These are phyloP conservation scores for Calidris pugnax DNA, from an alignment of 2,113 vertebrate species.

Conservation along the genomic window DNA sequence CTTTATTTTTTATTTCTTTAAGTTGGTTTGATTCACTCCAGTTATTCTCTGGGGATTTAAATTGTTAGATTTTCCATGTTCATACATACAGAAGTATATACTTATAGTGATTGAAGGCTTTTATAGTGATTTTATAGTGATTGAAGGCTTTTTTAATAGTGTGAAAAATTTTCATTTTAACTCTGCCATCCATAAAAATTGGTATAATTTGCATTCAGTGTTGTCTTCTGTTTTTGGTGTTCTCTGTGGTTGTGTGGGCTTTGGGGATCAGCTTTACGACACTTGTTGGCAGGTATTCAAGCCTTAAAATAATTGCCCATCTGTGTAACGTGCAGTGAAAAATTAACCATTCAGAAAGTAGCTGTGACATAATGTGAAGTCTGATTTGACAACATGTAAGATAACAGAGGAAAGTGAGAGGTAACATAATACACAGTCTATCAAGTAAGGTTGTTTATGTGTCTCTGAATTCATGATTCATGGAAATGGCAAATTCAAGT, in stretches of 20 bases:
- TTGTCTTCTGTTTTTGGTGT: conserved; percentile 1
- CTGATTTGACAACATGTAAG: conserved; percentile 49
- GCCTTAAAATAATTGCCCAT: conserved; percentile 55
- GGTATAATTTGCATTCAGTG: background rate
- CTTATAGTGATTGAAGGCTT: background rate
- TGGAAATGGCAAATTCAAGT: background rate
- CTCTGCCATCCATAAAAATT: background rate
- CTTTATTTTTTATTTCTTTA: background rate
- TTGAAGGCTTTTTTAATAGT: background rate
- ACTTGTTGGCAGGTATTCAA: conserved; percentile 54
- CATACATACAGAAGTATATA: background rate
- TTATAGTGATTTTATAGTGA: background rate
- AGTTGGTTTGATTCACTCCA: background rate
- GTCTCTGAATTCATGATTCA: conserved; percentile 7
- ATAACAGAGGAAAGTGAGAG: conserved; percentile 18
- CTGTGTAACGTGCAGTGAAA: conserved; percentile 52
- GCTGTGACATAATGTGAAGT: conserved; percentile 44
- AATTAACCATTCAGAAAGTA: conserved; percentile 38
- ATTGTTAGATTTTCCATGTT: background rate
- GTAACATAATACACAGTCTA: conserved; percentile 8
- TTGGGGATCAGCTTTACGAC: conserved; percentile 17
- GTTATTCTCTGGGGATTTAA: background rate
- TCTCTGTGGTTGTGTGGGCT: background rate
- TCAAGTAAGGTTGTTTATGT: background rate
- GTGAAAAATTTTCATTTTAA: background rate